Evolutionary conservation across 37 sponge, comb jelly and placozoan genomes (phyloP).

Genomic region (Halichondria panicea): DNA sequence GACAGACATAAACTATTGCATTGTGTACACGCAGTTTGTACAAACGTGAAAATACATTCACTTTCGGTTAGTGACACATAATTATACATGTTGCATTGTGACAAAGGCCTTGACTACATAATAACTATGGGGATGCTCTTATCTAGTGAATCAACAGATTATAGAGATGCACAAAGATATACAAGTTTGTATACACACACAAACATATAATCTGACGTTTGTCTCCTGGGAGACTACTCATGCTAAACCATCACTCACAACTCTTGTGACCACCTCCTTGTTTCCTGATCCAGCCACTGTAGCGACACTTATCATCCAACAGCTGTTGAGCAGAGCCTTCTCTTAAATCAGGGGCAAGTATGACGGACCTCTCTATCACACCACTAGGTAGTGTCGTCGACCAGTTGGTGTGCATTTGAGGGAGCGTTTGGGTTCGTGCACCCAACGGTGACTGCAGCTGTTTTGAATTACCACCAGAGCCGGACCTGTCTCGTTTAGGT

Average conservation of each 20-base stretch:
- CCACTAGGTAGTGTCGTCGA: constrained; percentile 4
- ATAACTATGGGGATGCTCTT: too few species aligned
- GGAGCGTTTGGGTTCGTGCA: not conserved
- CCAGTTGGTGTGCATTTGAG: not conserved
- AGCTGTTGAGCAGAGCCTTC: constrained; percentile 43
- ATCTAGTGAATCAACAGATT: too few species aligned
- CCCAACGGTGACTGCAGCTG: not conserved
- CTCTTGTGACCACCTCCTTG: constrained; percentile 76
- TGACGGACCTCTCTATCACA: not conserved
- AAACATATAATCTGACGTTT: too few species aligned
- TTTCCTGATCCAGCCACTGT: constrained; percentile 84
- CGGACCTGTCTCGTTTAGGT: not conserved
- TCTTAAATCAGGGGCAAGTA: constrained; percentile 11
- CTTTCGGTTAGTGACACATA: too few species aligned
- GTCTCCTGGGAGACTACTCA: too few species aligned
- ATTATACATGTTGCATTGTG: too few species aligned
- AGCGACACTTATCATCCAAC: constrained; percentile 50
- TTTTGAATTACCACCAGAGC: not conserved
- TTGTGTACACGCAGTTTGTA: too few species aligned
- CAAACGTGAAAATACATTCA: too few species aligned
- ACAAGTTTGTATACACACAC: too few species aligned
- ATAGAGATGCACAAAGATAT: too few species aligned
- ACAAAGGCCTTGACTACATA: too few species aligned
- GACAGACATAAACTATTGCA: too few species aligned
- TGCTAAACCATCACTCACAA: constrained; percentile 56